phyloP scores from a whole-genome alignment of 1,140 invertebrate genomes.

The Cheumatopsyche charites region DNA sequence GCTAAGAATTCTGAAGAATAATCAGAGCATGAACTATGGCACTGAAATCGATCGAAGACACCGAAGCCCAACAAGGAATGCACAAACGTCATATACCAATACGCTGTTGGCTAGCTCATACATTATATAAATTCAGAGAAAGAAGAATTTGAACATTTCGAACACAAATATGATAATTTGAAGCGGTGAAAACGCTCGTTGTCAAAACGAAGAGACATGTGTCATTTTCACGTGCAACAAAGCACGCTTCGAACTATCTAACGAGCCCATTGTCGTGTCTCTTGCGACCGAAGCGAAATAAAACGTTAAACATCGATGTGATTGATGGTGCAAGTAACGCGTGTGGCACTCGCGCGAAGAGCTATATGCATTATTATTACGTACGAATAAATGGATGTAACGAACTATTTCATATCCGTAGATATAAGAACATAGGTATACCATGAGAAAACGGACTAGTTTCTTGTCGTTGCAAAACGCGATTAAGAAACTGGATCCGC shows the following conservation, averaged over 20 bases:
- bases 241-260: background rate
- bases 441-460: conserved; percentile 7
- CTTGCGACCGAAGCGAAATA: background rate
- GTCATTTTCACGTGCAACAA: background rate
- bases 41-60: too few relatives aligned
- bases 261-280: conserved; percentile 14
- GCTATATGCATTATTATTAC: too few relatives aligned
- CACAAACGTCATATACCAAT: too few relatives aligned
- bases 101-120: too few relatives aligned
- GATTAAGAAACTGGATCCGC: conserved; percentile 15
- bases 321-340: conserved; percentile 5
- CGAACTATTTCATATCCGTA: background rate
- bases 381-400: too few relatives aligned
- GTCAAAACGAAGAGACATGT: background rate
- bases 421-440: background rate
- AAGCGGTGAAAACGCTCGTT: background rate
- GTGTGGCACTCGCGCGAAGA: too few relatives aligned
- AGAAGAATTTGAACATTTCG: too few relatives aligned
- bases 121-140: too few relatives aligned
- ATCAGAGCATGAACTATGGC: too few relatives aligned
- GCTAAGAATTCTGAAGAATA: too few relatives aligned
- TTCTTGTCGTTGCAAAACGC: background rate
- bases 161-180: too few relatives aligned
- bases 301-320: conserved; percentile 3
- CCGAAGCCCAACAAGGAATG: too few relatives aligned